Conservation (phyloP, 2,113 vertebrate species). For the Sander vitreus region DNA sequence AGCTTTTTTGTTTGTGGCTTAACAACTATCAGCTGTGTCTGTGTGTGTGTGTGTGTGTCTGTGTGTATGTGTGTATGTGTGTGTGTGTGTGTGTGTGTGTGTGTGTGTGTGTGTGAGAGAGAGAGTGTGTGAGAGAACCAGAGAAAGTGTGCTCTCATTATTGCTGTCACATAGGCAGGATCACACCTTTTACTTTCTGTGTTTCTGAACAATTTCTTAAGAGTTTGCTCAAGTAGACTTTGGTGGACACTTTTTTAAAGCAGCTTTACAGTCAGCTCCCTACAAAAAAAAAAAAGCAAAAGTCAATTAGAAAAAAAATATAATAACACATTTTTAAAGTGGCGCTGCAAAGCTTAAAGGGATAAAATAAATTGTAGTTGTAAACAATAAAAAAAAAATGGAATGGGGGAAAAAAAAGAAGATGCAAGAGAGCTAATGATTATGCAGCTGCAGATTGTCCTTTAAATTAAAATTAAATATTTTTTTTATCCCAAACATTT, state of each 20-base stretch:
- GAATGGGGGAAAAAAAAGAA: too few relatives aligned
- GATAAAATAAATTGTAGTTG: too few relatives aligned
- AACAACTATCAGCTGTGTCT: conserved; percentile 27
- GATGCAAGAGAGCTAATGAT: neutral
- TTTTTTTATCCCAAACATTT: too few relatives aligned
- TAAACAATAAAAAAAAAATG: too few relatives aligned
- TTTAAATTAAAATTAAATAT: too few relatives aligned
- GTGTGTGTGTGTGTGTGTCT: neutral
- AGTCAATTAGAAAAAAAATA: neutral
- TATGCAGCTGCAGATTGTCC: neutral
- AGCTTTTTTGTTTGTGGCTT: neutral
- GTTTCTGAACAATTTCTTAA: neutral
- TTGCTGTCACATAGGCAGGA: conserved; percentile 1
- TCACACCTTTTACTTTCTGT: conserved; percentile 72
- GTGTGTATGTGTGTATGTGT: conserved; percentile 6
- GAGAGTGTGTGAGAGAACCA: conserved; percentile 7
- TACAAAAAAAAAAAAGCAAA: neutral
- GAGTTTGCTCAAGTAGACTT: neutral
- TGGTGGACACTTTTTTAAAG: too few relatives aligned
- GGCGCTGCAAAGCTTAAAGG: neutral
- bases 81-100: conserved; percentile 22
- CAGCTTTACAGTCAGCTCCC: neutral
- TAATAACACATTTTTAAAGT: neutral
- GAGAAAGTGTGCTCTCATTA: conserved; percentile 69
- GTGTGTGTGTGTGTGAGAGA: neutral